A percentile compares a stretch with the other conserved stretches of the same genome.
These are phyloP conservation scores for Ricordea florida DNA, from an alignment of 92 coral and sea anemone species.

Conservation along the genomic window DNA sequence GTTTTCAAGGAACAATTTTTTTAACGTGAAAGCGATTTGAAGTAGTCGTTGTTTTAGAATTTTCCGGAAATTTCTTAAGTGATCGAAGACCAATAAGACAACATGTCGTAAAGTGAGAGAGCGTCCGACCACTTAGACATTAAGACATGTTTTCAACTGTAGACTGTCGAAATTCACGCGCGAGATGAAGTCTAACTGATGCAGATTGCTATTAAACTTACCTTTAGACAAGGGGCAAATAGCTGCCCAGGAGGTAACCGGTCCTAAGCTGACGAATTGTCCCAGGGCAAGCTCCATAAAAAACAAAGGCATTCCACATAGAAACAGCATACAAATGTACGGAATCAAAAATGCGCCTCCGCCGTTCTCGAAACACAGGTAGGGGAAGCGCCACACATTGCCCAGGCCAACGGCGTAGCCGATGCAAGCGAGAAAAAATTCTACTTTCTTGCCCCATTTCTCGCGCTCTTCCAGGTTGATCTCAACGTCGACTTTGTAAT, in stretches of 20 bases:
- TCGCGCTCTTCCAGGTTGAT: constrained; percentile 80
- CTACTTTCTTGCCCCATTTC: constrained; percentile 94
- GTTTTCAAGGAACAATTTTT: not conserved
- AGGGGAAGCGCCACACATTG: constrained; percentile 98
- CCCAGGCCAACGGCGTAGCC: constrained; percentile 99
- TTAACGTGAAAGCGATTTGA: not conserved
- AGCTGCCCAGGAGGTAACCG: constrained; percentile 99
- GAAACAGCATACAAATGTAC: constrained; percentile 83
- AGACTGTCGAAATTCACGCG: too few species aligned
- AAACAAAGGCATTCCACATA: constrained; percentile 98
- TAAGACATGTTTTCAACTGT: too few species aligned
- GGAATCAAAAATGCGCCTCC: constrained; percentile 99
- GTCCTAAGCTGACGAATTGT: constrained; percentile 91
- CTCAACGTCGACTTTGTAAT: constrained; percentile 61
- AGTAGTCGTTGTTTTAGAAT: too few species aligned
- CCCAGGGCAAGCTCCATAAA: constrained; percentile 99
- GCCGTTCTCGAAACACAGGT: constrained; percentile 92
- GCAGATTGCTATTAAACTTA: too few species aligned
- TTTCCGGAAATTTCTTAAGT: too few species aligned
- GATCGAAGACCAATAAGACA: too few species aligned
- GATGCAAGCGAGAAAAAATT: constrained; percentile 92
- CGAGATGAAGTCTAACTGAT: too few species aligned
- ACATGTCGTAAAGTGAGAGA: too few species aligned
- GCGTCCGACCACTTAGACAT: too few species aligned
- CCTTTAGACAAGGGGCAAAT: constrained; percentile 97